Evolutionary conservation across 2,888 invertebrate genomes (phyloP), one percentile per base, ranked within the genome.

Genomic region (Andrena marginata): DNA sequence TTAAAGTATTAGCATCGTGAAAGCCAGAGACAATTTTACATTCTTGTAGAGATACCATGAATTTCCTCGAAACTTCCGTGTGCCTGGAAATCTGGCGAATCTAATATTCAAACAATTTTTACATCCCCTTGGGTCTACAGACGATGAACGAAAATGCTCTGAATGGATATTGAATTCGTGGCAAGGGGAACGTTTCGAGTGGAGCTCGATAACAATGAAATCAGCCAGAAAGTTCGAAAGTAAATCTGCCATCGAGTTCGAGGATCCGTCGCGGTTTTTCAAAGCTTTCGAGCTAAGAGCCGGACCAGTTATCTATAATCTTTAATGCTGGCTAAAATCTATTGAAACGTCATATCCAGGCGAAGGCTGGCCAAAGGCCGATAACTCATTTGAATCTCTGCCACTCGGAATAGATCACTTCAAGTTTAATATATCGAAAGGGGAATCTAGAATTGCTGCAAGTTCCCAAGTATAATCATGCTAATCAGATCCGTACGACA

Each of bases 271-370:
- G 26, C 7, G 2, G 20, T 33, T 59, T 49, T 77, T 56, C 13
- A 42, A 23, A 26, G 8, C 23, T n/a, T 59, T 35, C 23, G 3
- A 29, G 56, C 35, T 8, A 8, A n/a, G 16, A 8, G 42, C 6
- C 48, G 20, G 68, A 31, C 16, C 31, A 2, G 49, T 65, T 29
- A 35, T 35, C 23, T 29, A 16, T n/a, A 33, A 59, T 49, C 68
- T 56, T n/a, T 31, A 8, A 56, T 56, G 16, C 4, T 29, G 23
- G 31, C 4, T 29, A 35, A 42, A 56, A 65, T 42, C 42, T 26
- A 78, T 64, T 20, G 35, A 33, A 75, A 69, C 35, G 78, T 75
- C 56, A 20, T n/a, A n/a, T 20, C 49, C 75, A 49, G 49, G 48
- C n/a, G 13, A 31, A 54, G 23, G 20, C 29, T 56, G 23, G 4